These are phyloP conservation scores for Avahi laniger DNA, from an alignment of 2,797 vertebrate genomes.

Conservation along the genomic window DNA sequence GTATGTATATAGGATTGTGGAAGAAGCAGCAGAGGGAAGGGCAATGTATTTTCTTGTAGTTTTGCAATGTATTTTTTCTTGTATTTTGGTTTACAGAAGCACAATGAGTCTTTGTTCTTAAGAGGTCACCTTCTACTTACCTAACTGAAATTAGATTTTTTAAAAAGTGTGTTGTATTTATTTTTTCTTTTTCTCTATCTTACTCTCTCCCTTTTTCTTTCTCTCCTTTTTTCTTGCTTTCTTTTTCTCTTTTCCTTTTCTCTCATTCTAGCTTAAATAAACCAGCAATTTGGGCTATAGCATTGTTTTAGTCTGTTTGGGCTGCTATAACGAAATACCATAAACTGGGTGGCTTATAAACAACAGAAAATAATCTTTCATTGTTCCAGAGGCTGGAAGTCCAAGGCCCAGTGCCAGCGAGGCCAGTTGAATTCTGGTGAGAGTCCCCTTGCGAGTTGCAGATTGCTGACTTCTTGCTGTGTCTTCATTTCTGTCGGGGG, in stretches of 20 bases:
- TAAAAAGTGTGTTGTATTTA: background rate
- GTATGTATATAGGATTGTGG: background rate
- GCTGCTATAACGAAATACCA: background rate
- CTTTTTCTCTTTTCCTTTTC: background rate
- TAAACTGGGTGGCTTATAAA: background rate
- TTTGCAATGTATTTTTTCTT: background rate
- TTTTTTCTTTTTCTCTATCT: background rate
- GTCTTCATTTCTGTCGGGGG: background rate
- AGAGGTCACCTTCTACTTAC: background rate
- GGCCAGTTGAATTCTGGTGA: background rate
- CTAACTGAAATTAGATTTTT: background rate
- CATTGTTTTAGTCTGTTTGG: background rate
- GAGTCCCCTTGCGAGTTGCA: background rate
- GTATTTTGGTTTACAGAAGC: background rate
- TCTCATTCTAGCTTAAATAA: background rate
- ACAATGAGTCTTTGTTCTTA: background rate
- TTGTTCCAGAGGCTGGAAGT: background rate
- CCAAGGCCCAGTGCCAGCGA: background rate
- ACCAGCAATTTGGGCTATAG: background rate
- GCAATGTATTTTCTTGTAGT: background rate
- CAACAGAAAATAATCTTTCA: background rate
- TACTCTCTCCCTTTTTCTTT: background rate
- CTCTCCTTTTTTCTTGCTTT: background rate
- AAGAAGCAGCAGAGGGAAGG: background rate
- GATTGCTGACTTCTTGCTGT: background rate